Base-by-base conservation (phyloP, 2,888 invertebrate genomes). In the Acronicta psi region DNA sequence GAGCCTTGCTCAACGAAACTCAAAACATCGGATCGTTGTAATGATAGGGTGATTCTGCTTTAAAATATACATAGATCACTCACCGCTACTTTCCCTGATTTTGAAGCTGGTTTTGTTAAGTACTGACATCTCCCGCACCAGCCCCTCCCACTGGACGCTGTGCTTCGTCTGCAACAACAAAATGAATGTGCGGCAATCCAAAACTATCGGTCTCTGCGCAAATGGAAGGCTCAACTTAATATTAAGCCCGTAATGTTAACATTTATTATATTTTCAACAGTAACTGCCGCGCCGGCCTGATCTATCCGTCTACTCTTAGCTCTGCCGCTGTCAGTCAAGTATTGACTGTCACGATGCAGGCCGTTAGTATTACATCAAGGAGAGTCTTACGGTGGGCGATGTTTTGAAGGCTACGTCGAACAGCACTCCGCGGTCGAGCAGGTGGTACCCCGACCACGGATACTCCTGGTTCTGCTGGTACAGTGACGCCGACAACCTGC, bases 91-190 rank as follows among this genome's bases (percentile, higher is more conserved):
- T 90, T 99, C 98, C 5, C 99, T 94, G 14, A 99, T 97, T 51
- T 95, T 95, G 90, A 99, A 98, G 77, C 88, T 90, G 50, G 86
- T 88, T 29, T 97, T 96, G 69, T 95, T 96, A 11, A 97, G 89
- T 11, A 97, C 95, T 5, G 96, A 94, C n/a, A 98, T 93, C 73
- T 99, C 97, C 69, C 99, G 95, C 85, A 98, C 96, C 2, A 96
- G 94, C 0, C 96, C 97, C 89, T 99, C 98, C 96, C 98, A 99
- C 82, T 98, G 97, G 55, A 99, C 80, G 77, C 96, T 97, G 88
- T 99, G 99, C 62, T 95, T 96, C 1, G 97, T 94, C 96, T 96
- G 86, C 53, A 18, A 47, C 10, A 46, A 36, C 2, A 11, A 9
- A 29, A 14, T 7, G n/a, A 11, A 31, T 9, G 25, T 25, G 9